A percentile compares a stretch with the other conserved stretches of the same genome.
Evolutionary conservation across 2,797 vertebrate genomes (phyloP).

Genomic region (Macrochelys suwanniensis): DNA sequence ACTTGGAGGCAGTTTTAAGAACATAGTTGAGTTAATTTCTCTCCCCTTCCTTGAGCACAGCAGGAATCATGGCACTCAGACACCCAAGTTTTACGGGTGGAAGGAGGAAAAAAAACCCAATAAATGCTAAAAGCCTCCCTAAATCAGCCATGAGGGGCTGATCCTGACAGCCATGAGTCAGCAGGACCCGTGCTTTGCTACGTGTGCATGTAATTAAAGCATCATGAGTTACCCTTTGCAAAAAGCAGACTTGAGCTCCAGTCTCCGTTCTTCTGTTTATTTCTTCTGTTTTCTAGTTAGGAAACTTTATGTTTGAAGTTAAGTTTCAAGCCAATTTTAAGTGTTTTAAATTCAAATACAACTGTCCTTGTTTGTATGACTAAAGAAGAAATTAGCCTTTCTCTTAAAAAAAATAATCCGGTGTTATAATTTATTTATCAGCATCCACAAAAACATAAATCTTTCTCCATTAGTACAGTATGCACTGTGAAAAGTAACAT

Average conservation of each 20-base stretch:
- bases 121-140: not conserved
- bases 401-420: not conserved
- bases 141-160: accelerated
- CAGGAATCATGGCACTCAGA: not conserved
- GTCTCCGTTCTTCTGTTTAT: not conserved
- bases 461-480: not conserved
- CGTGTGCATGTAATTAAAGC: not conserved
- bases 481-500: not conserved
- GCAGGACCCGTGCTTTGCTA: not conserved
- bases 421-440: not conserved
- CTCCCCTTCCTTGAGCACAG: not conserved
- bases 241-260: not conserved
- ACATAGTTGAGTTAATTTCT: not conserved
- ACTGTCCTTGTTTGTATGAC: not conserved
- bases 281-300: not conserved
- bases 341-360: not conserved
- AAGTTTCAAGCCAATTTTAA: not conserved
- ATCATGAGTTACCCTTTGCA: not conserved
- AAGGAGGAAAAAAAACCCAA: not conserved
- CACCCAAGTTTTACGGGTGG: accelerated
- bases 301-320: not conserved
- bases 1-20: not conserved
- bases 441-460: not conserved
- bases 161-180: no score
- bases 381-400: not conserved